Evolutionary conservation across 2,113 vertebrate species (phyloP), one percentile per base, ranked within the genome.

Genomic region (Perca flavescens): DNA sequence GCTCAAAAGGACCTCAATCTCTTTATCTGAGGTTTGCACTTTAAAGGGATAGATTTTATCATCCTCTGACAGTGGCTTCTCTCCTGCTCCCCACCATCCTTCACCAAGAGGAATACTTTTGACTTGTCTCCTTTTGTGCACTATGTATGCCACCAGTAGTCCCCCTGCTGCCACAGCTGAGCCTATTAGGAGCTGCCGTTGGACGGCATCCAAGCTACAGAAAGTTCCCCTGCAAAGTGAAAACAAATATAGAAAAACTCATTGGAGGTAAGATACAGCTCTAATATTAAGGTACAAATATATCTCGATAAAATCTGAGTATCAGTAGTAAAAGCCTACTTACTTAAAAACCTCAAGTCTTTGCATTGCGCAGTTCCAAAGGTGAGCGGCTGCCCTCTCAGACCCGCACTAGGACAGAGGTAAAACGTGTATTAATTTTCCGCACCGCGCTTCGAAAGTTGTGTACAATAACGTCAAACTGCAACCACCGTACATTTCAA

Each of bases 61-160:
- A 82, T 96, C 96, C 82, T 96, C 96, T 19, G 83, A 86, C 4
- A 60, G 36, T 0, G 91, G 86, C 68, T 86, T 95, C 62, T 93
- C 80, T 3, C 95, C 95, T 19, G 85, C 75, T 25, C 96, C 96
- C 97, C 97, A 98, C 97, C 97, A 98, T 52, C 96, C 97, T 19
- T 97, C 93, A 0, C 96, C 96, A 63, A 96, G 80, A 36, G 97
- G 96, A 56, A 97, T 80, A 12, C 73, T 95, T 86, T 93, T 95
- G 13, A 89, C 47, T 85, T 90, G 63, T 64, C n/a, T 95, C 74
- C 49, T 90, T 56, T 86, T 94, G 56, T 79, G 87, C 12, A 89
- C 49, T 11, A 94, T 16, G 89, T 96, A 97, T 73, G 84, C 94
- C 73, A 97, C 94, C 73, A 97, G 83, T 16, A 96, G 15, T 1